Evolutionary conservation across 2,797 vertebrate species (phyloP).

Genomic region (Margarornis squamiger): DNA sequence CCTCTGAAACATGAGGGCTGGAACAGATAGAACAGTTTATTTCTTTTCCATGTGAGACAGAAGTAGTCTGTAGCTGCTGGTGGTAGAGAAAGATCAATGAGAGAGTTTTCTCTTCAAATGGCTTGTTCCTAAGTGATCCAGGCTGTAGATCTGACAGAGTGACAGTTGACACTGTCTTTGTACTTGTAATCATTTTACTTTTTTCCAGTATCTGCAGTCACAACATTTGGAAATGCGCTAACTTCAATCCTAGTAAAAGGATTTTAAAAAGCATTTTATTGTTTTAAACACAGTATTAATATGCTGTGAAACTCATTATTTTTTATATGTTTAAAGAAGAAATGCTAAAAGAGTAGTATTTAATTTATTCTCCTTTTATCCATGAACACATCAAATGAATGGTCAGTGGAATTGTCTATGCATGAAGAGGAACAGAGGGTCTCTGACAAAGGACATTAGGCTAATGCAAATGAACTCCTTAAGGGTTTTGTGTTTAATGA

Average conservation of each 20-base stretch:
- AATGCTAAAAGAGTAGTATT: background rate
- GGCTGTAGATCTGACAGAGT: background rate
- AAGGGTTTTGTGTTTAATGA: background rate
- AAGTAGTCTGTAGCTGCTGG: background rate
- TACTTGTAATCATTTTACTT: background rate
- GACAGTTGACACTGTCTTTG: background rate
- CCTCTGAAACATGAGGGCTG: background rate
- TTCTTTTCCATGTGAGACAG: background rate
- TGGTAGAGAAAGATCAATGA: background rate
- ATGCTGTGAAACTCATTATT: background rate
- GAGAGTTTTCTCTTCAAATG: background rate
- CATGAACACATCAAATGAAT: background rate
- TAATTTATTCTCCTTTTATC: background rate
- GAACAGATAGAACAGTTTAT: background rate
- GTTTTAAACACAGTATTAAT: background rate
- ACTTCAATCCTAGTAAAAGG: background rate
- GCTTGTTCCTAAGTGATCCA: background rate
- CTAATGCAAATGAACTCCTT: background rate
- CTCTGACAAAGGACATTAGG: background rate
- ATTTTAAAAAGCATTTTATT: background rate
- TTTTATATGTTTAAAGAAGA: background rate
- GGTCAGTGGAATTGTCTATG: background rate
- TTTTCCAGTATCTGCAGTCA: background rate
- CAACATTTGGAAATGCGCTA: background rate
- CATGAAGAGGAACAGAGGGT: background rate